Base-by-base conservation (phyloP, 2,113 vertebrate genomes). In the Mormyrus iriodes region DNA sequence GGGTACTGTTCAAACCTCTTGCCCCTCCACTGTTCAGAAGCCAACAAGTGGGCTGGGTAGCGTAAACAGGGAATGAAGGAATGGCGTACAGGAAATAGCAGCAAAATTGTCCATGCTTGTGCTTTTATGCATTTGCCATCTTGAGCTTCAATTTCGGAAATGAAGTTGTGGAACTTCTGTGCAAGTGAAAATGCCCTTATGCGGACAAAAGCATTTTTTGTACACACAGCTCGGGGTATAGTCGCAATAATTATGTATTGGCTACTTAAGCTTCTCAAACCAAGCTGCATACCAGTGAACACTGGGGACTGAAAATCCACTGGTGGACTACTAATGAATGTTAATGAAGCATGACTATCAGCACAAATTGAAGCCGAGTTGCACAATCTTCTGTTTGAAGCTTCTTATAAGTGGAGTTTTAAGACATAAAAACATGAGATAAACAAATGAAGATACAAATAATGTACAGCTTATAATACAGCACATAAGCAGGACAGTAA, bases 51-150 rank as follows among this genome's bases (percentile, higher is more conserved):
- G 53, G 15, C 21, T 10, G 86, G 88, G 51, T 48, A 49, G 42
- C 86, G 91, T 92, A 95, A 96, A 95, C 95, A 95, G 95, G 94
- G 96, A 95, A 94, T 93, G 89, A 94, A 90, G 89, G 92, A 91
- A 95, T 92, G 93, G 91, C 92, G 93, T 88, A 92, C 93, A 94
- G 95, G 94, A 96, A 95, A 93, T 94, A 93, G 93, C 92, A 91
- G 93, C 94, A 95, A 94, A 94, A 95, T 94, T 65, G 61, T 65
- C n/a, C 3, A 5, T 65, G 61, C 61, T 65, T 12, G 9, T 31
- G 61, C n/a, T 31, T 94, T 94, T 94, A 93, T 94, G 91, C 93
- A 51, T 86, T 65, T 65, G 27, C 61, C 61, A 49, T 24, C n/a
- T 86, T 27, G 4, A 51, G 48, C 84, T 35, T 86, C 93, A 94